These are phyloP conservation scores for Galago senegalensis DNA, from an alignment of 2,797 vertebrate genomes.

Conservation along the genomic window DNA sequence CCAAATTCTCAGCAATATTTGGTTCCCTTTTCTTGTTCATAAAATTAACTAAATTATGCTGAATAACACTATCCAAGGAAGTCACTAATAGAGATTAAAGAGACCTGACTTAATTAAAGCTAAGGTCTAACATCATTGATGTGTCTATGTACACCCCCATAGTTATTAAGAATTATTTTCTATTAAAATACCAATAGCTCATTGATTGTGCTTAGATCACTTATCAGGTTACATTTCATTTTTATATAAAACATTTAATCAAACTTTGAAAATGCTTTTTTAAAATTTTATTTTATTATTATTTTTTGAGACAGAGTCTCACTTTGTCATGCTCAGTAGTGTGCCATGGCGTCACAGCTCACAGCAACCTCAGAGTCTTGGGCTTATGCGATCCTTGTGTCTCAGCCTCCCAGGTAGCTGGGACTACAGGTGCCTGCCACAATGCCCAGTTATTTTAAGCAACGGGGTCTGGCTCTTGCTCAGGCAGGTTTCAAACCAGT, in stretches of 20 bases:
- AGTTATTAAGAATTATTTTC: conserved; percentile 1
- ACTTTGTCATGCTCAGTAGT: too few relatives aligned
- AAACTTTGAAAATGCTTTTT: not conserved
- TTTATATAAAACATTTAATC: conserved; percentile 14
- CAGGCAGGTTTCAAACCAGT: too few relatives aligned
- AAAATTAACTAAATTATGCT: not conserved
- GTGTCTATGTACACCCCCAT: not conserved
- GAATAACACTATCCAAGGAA: too few relatives aligned
- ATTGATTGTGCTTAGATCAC: not conserved
- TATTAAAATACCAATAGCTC: not conserved
- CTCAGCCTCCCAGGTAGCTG: too few relatives aligned
- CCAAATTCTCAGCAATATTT: not conserved
- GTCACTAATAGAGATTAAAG: too few relatives aligned
- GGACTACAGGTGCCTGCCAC: too few relatives aligned
- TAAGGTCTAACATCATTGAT: not conserved
- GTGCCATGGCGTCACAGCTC: too few relatives aligned
- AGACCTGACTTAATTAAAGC: not conserved
- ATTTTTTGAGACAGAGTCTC: too few relatives aligned
- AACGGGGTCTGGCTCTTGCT: too few relatives aligned
- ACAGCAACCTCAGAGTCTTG: too few relatives aligned
- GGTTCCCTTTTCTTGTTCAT: not conserved
- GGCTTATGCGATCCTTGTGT: too few relatives aligned
- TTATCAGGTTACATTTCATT: conserved; percentile 6
- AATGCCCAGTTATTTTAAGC: too few relatives aligned
- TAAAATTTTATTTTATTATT: not conserved